Base-by-base conservation (phyloP, 2,888 invertebrate species). In the Bugula neritina region DNA sequence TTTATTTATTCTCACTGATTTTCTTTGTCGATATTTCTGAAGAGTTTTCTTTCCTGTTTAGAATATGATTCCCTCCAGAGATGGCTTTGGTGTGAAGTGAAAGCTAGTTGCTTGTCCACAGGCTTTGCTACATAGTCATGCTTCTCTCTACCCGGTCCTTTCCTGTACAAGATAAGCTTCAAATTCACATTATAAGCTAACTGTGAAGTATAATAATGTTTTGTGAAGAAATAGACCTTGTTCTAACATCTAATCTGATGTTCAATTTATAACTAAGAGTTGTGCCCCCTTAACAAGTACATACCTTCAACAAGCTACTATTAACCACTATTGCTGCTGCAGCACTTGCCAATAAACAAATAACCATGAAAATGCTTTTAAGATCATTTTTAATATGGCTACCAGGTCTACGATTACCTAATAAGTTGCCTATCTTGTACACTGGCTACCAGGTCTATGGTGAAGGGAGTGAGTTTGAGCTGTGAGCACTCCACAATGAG, bases 31-130 rank as follows among this genome's bases (percentile, higher is more conserved):
- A 63, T 63, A 10, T 34, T 34, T 3, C 10, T 63, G 3, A 63
- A 31, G 5, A 25, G 5, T 17, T 63, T 63, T 2, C 27, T 63
- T 63, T 63, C 63, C n/a, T 63, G 29, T 31, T 27, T 63, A 1
- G 63, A 63, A n/a, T 63, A 63, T 10, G 63, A 63, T 63, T 27
- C 17, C 31, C 63, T 63, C 63, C 63, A 63, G 5, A 63, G 27
- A n/a, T 63, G 63, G 3, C 27, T 13, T 2, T 5, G 34, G 31
- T 63, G 10, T 13, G 27, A 13, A 2, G 29, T 63, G n/a, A 63
- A 63, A 63, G 63, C 63, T 31, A 31, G 27, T n/a, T 25, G 27
- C 31, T 63, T 63, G 63, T 63, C 63, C 13, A 63, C 5, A 25
- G 63, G 63, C 31, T 63, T 63, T 13, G 63, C 63, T 27, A 63